These are phyloP conservation scores for Coremacera marginata DNA, from an alignment of 2,888 invertebrate genomes.

Conservation along the genomic window DNA sequence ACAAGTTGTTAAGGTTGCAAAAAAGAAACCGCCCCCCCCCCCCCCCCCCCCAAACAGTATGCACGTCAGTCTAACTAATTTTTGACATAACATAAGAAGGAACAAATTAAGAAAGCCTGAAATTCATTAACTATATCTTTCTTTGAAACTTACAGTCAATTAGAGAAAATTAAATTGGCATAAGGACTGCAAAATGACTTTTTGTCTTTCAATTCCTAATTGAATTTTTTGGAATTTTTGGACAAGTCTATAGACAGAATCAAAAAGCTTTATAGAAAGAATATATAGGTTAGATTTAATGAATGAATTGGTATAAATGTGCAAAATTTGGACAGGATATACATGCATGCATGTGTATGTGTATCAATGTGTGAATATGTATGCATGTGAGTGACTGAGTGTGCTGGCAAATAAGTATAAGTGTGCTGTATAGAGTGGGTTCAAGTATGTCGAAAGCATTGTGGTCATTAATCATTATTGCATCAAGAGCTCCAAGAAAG, in stretches of 20 bases:
- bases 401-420: background rate
- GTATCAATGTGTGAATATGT: too few species aligned
- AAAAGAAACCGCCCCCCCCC: background rate
- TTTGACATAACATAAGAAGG: background rate
- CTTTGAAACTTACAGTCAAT: too few species aligned
- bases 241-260: background rate
- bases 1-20: background rate
- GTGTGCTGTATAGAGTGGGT: background rate
- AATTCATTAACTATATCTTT: background rate
- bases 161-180: too few species aligned
- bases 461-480: slow-evolving; percentile 38
- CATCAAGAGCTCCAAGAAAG: slow-evolving; percentile 9
- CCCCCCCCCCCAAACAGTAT: background rate
- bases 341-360: background rate
- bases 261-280: background rate
- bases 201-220: too few species aligned
- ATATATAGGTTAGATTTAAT: too few species aligned
- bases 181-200: background rate
- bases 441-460: background rate
- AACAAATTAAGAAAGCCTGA: background rate
- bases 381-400: background rate
- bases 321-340: background rate
- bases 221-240: background rate
- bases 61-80: slow-evolving; percentile 7
- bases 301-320: background rate